phyloP scores from a whole-genome alignment of 2,888 invertebrate species.

The Flabesymbios commensalis region DNA sequence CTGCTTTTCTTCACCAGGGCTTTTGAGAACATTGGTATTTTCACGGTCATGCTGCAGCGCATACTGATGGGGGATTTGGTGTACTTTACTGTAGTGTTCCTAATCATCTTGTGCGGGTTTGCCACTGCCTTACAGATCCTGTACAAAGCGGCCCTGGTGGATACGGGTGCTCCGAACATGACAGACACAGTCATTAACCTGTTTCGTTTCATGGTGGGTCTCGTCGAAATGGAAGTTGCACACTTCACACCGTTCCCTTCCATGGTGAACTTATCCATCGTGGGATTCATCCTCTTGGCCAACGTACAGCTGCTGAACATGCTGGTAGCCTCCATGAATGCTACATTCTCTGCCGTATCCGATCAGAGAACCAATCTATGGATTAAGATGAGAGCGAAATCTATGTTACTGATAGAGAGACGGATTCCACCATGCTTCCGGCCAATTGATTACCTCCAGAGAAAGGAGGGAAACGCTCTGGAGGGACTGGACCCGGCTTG shows the following conservation, averaged over 20 bases:
- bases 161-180: neutral
- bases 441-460: too few species aligned
- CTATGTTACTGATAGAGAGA: neutral
- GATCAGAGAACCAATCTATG: neutral
- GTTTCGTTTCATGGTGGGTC: neutral
- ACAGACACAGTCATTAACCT: neutral
- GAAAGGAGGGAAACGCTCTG: too few species aligned
- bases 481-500: too few species aligned
- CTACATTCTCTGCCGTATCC: neutral
- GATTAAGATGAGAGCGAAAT: slow-evolving; percentile 1
- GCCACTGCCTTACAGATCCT: neutral
- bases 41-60: slow-evolving; percentile 1
- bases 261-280: neutral
- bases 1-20: slow-evolving; percentile 9
- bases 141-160: too few species aligned
- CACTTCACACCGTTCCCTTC: neutral
- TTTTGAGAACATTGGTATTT: slow-evolving; percentile 9
- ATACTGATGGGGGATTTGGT: neutral
- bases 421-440: neutral
- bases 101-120: neutral
- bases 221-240: neutral
- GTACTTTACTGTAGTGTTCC: neutral
- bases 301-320: slow-evolving; percentile 9
- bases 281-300: neutral
- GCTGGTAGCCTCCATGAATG: slow-evolving; percentile 4